Evolutionary conservation across 2,888 invertebrate species (phyloP).

Genomic region (Noctua janthina): DNA sequence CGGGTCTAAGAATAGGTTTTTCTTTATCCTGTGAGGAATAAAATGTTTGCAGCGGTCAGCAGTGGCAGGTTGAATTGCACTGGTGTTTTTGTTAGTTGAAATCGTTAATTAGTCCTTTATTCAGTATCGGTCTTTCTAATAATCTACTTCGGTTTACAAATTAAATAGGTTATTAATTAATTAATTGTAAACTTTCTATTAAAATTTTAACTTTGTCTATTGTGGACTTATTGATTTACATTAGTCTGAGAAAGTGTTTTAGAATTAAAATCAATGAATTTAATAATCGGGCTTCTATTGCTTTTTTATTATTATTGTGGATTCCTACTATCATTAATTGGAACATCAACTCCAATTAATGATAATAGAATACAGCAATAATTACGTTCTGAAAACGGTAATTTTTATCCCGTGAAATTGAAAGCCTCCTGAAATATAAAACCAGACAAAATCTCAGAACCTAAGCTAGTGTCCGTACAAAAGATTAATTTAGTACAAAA

Average conservation of each 20-base stretch:
- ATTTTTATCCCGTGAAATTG: not conserved
- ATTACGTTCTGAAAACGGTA: not conserved
- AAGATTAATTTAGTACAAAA: conserved; percentile 45
- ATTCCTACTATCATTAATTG: not conserved
- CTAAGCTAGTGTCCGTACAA: conserved; percentile 5
- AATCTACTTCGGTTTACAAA: too few relatives aligned
- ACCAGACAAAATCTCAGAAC: not conserved
- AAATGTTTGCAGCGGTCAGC: not conserved
- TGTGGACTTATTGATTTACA: too few relatives aligned
- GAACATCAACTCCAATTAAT: not conserved
- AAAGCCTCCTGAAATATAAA: not conserved
- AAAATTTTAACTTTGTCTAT: too few relatives aligned
- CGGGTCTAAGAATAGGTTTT: not conserved
- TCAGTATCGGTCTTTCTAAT: not conserved
- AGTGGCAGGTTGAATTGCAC: not conserved
- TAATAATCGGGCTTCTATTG: not conserved
- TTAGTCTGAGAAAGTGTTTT: too few relatives aligned
- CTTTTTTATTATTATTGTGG: not conserved
- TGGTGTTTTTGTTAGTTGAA: not conserved
- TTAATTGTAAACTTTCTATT: too few relatives aligned
- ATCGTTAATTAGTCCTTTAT: not conserved
- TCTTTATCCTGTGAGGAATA: not conserved
- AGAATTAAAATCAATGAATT: too few relatives aligned
- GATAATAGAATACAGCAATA: too few relatives aligned
- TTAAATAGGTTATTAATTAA: too few relatives aligned